Conservation (phyloP, 1,140 invertebrate species). For the Cydia fagiglandana region DNA sequence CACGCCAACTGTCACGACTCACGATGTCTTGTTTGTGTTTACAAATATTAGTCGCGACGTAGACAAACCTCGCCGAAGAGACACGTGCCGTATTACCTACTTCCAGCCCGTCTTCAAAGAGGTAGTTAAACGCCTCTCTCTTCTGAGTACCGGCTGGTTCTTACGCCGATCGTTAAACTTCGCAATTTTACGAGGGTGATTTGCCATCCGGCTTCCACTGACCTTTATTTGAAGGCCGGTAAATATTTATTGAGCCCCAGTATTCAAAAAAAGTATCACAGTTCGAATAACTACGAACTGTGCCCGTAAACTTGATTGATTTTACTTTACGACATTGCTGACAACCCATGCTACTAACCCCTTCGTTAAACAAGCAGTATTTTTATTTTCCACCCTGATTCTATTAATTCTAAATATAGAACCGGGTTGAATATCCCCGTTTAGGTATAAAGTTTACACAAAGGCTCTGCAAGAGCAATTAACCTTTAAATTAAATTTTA, state of each 20-base stretch:
- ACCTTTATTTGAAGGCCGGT: constrained; percentile 22
- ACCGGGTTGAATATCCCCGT: not conserved
- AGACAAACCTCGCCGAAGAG: constrained; percentile 15
- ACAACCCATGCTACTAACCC: too few species aligned
- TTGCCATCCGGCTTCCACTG: constrained; percentile 24
- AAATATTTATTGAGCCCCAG: constrained; percentile 24
- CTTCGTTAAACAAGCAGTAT: not conserved
- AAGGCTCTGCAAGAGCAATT: not conserved
- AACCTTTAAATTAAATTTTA: constrained; percentile 12
- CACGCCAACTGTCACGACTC: not conserved
- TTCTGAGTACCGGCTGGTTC: not conserved
- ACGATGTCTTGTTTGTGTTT: constrained; percentile 12
- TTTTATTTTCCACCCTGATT: not conserved
- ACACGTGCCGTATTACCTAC: constrained; percentile 32
- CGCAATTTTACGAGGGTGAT: constrained; percentile 30
- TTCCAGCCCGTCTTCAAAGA: constrained; percentile 23
- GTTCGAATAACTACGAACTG: not conserved
- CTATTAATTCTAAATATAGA: not conserved
- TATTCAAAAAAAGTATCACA: not conserved
- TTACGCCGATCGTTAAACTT: constrained; percentile 29
- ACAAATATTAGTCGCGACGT: constrained; percentile 1
- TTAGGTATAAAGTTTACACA: constrained; percentile 1
- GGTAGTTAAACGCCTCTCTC: constrained; percentile 14
- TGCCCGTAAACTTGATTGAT: not conserved
- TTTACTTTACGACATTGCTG: not conserved